A percentile compares a stretch with the other conserved stretches of the same genome.
phyloP scores from a whole-genome alignment of 1,140 invertebrate species.

The Nephotettix cincticeps region DNA sequence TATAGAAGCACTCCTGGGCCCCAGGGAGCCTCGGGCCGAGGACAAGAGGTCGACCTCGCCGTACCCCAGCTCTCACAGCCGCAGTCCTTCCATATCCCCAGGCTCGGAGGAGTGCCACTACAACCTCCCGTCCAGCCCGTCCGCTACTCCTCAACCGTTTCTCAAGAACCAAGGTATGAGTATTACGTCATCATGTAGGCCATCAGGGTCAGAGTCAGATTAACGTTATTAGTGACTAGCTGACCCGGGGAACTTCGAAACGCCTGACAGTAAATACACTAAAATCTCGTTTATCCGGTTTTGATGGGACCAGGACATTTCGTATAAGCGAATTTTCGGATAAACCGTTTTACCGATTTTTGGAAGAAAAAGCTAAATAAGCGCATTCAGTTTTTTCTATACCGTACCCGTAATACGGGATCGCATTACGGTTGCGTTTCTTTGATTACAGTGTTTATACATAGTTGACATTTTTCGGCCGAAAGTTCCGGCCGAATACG shows the following conservation, averaged over 20 bases:
- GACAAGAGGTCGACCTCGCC: conserved; percentile 31
- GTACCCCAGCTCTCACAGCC: conserved; percentile 40
- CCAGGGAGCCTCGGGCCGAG: neutral
- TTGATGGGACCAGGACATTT: too few species aligned
- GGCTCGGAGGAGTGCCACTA: conserved; percentile 46
- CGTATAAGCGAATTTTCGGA: too few species aligned
- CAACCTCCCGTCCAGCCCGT: conserved; percentile 40
- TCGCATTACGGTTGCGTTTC: too few species aligned
- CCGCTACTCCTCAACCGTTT: conserved; percentile 40
- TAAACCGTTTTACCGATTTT: too few species aligned
- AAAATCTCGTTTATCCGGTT: too few species aligned
- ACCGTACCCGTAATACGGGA: too few species aligned
- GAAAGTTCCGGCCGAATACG: neutral
- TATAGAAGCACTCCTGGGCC: conserved; percentile 63
- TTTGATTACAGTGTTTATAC: too few species aligned
- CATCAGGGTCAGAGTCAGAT: neutral
- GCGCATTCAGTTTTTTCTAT: too few species aligned
- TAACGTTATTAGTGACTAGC: neutral
- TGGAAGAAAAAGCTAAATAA: too few species aligned
- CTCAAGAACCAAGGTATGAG: neutral
- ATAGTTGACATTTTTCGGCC: too few species aligned
- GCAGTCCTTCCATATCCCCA: conserved; percentile 50
- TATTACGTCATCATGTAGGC: neutral
- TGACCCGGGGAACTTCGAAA: too few species aligned
- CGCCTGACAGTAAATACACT: neutral